Evolutionary conservation across 2,888 invertebrate species (phyloP).

Genomic region (Monopis laevigella): DNA sequence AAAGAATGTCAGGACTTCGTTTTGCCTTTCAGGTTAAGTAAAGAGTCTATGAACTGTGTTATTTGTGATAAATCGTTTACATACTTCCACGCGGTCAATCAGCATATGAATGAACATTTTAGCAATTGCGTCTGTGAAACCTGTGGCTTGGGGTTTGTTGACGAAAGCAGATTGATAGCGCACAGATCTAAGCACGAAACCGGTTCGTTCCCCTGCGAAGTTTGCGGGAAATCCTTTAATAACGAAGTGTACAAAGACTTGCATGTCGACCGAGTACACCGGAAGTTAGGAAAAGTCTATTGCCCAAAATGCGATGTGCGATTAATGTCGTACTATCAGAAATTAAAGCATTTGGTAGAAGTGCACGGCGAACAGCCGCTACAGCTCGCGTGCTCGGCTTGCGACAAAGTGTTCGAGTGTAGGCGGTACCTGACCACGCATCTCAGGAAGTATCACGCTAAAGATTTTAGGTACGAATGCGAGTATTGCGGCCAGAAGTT

Average conservation of each 20-base stretch:
- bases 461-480: conserved; percentile 55
- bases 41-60: conserved; percentile 39
- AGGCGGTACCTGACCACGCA: conserved; percentile 46
- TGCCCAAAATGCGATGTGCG: conserved; percentile 52
- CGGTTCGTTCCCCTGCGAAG: conserved; percentile 43
- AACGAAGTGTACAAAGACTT: conserved; percentile 36
- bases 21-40: conserved; percentile 38
- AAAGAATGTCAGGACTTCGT: conserved; percentile 39
- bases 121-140: conserved; percentile 54
- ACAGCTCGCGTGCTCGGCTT: conserved; percentile 40
- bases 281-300: conserved; percentile 38
- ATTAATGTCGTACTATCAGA: conserved; percentile 52
- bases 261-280: conserved; percentile 41
- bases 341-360: conserved; percentile 49
- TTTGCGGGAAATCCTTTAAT: conserved; percentile 49
- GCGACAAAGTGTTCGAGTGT: conserved; percentile 42
- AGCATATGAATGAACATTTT: conserved; percentile 54
- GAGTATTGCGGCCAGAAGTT: conserved; percentile 53
- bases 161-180: conserved; percentile 41
- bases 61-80: conserved; percentile 37
- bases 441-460: conserved; percentile 45
- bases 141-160: conserved; percentile 44
- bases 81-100: conserved; percentile 51
- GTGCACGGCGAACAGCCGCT: conserved; percentile 49
- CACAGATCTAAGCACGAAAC: conserved; percentile 47